These are phyloP conservation scores for Oreochromis tanganicae DNA, from an alignment of 2,113 vertebrate species.

Conservation along the genomic window DNA sequence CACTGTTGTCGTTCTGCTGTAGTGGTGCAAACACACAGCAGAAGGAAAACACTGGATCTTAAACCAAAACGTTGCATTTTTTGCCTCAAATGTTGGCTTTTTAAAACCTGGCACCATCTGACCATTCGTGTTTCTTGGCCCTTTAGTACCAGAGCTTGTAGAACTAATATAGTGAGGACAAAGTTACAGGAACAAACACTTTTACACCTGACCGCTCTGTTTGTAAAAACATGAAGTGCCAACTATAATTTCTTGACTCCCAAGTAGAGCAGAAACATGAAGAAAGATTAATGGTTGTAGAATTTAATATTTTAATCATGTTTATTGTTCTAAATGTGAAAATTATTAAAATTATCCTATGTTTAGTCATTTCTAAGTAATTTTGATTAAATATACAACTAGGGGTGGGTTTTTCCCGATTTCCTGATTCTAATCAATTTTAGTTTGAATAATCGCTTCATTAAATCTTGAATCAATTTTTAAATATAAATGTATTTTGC, in stretches of 20 bases:
- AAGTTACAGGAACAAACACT: neutral
- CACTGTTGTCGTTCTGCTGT: neutral
- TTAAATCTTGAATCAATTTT: accelerated
- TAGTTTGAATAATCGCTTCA: neutral
- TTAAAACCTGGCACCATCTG: neutral
- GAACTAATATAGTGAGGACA: neutral
- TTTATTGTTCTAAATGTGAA: neutral
- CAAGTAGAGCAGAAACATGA: neutral
- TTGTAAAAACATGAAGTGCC: neutral
- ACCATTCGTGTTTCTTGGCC: neutral
- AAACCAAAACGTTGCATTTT: neutral
- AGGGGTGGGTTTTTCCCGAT: neutral
- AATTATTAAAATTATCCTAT: neutral
- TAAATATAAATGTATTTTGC: neutral
- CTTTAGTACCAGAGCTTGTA: neutral
- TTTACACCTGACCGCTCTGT: neutral
- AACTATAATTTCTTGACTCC: neutral
- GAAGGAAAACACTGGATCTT: neutral
- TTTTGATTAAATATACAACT: neutral
- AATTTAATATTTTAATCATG: neutral
- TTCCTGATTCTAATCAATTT: neutral
- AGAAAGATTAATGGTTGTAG: neutral
- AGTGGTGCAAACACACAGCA: neutral
- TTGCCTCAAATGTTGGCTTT: neutral
- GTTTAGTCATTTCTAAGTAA: neutral